Conservation (phyloP, 2,888 invertebrate species). For the Dorcus hopei region DNA sequence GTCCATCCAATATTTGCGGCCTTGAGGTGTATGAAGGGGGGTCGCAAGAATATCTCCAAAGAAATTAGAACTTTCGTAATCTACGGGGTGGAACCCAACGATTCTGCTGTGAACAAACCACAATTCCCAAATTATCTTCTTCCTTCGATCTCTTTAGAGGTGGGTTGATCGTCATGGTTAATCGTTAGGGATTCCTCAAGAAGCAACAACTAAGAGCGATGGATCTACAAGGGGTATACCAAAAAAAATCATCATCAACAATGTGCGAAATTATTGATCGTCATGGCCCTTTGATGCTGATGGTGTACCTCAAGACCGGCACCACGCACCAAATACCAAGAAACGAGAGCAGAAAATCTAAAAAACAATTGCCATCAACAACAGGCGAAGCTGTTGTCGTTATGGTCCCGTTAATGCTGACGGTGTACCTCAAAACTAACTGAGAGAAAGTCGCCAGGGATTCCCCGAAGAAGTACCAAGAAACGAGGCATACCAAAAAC, state of each 20-base stretch:
- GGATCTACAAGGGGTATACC: too few species aligned
- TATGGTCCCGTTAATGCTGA: slow-evolving; percentile 90
- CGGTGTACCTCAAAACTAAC: slow-evolving; percentile 71
- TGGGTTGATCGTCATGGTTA: slow-evolving; percentile 49
- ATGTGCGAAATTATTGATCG: slow-evolving; percentile 84
- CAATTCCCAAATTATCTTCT: too few species aligned
- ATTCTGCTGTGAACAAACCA: too few species aligned
- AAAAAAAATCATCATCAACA: too few species aligned
- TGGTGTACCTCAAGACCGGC: slow-evolving; percentile 78
- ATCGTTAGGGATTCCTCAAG: too few species aligned
- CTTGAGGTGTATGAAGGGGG: too few species aligned
- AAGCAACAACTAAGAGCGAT: too few species aligned
- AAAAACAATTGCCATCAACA: slow-evolving; percentile 51
- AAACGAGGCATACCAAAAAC: too few species aligned
- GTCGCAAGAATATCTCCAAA: too few species aligned
- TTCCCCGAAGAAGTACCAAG: slow-evolving; percentile 75
- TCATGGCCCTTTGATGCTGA: slow-evolving; percentile 87
- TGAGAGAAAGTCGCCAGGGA: slow-evolving; percentile 67
- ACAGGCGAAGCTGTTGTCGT: slow-evolving; percentile 81
- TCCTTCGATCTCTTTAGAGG: slow-evolving; percentile 86
- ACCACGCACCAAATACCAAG: slow-evolving; percentile 75
- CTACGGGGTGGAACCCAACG: too few species aligned
- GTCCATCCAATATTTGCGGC: too few species aligned
- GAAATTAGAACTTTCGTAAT: too few species aligned
- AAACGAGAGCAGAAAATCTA: slow-evolving; percentile 74